Percentiles rank a stretch among this genome's conserved stretches.
phyloP scores from a whole-genome alignment of 2,888 invertebrate genomes.

The Plebejus argus region DNA sequence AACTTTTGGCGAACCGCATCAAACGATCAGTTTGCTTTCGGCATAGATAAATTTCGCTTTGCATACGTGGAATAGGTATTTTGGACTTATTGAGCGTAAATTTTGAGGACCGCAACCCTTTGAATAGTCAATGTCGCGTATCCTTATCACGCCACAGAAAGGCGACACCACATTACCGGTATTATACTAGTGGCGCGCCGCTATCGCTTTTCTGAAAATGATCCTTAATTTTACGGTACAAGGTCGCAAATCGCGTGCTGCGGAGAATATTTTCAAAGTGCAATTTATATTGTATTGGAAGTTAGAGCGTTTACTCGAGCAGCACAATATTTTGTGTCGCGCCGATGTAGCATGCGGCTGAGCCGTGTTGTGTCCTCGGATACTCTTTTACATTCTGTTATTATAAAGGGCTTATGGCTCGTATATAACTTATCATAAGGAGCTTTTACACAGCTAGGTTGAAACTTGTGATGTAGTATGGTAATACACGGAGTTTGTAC shows the following conservation, averaged over 20 bases:
- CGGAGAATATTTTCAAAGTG: slow-evolving; percentile 76
- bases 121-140: slow-evolving; percentile 81
- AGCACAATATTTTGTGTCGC: slow-evolving; percentile 73
- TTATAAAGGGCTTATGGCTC: slow-evolving; percentile 11
- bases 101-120: slow-evolving; percentile 80
- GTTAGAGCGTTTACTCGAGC: slow-evolving; percentile 68
- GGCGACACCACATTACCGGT: slow-evolving; percentile 80
- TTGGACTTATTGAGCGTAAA: slow-evolving; percentile 78
- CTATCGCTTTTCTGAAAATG: slow-evolving; percentile 50
- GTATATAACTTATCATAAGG: slow-evolving; percentile 8
- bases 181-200: slow-evolving; percentile 64
- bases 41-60: slow-evolving; percentile 42
- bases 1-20: slow-evolving; percentile 24
- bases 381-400: slow-evolving; percentile 37
- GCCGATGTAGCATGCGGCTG: slow-evolving; percentile 65
- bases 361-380: slow-evolving; percentile 56
- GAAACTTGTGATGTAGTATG: not conserved
- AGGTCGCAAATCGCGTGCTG: slow-evolving; percentile 64
- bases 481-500: no score
- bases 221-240: slow-evolving; percentile 57
- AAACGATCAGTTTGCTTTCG: slow-evolving; percentile 33
- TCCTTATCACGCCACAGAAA: slow-evolving; percentile 80
- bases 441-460: not conserved
- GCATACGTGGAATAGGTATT: slow-evolving; percentile 65
- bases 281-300: slow-evolving; percentile 81